Conservation (phyloP, 2,888 invertebrate species). For the Tromatobia lineatoria region DNA sequence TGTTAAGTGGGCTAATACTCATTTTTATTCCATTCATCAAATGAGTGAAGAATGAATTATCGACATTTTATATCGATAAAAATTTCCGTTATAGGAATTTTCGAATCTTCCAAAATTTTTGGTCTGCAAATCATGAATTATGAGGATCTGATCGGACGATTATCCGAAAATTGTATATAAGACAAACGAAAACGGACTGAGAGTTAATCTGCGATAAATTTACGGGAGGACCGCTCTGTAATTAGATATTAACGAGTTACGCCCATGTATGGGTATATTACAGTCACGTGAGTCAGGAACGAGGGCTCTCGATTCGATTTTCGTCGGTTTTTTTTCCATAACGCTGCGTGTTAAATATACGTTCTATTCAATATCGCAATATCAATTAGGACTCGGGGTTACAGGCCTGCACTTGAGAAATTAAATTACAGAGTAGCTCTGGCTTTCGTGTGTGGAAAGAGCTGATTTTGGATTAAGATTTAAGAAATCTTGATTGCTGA, state of each 20-base stretch:
- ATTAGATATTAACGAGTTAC: slow-evolving; percentile 75
- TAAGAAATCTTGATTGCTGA: slow-evolving; percentile 52
- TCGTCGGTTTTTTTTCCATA: slow-evolving; percentile 14
- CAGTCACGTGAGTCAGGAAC: slow-evolving; percentile 25
- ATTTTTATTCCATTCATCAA: too few relatives aligned
- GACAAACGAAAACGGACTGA: slow-evolving; percentile 29
- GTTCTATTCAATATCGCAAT: slow-evolving; percentile 59
- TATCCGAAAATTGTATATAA: not conserved
- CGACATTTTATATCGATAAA: not conserved
- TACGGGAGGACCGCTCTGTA: slow-evolving; percentile 75
- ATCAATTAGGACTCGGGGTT: slow-evolving; percentile 57
- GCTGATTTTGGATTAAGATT: slow-evolving; percentile 66
- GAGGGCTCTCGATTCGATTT: slow-evolving; percentile 32
- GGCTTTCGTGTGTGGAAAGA: slow-evolving; percentile 35
- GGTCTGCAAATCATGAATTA: not conserved
- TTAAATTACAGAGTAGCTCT: slow-evolving; percentile 59
- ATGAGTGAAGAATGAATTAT: not conserved
- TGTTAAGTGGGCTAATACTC: too few relatives aligned
- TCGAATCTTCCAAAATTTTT: slow-evolving; percentile 4
- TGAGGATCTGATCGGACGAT: not conserved
- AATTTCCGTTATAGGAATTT: not conserved
- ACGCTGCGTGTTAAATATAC: slow-evolving; percentile 26
- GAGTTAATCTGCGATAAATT: slow-evolving; percentile 78
- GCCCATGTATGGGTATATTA: slow-evolving; percentile 60
- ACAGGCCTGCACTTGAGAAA: slow-evolving; percentile 31